Evolutionary conservation across 2,888 invertebrate species (phyloP), one percentile per base, ranked within the genome.

Genomic region (Caenorhabditis macrosperma): DNA sequence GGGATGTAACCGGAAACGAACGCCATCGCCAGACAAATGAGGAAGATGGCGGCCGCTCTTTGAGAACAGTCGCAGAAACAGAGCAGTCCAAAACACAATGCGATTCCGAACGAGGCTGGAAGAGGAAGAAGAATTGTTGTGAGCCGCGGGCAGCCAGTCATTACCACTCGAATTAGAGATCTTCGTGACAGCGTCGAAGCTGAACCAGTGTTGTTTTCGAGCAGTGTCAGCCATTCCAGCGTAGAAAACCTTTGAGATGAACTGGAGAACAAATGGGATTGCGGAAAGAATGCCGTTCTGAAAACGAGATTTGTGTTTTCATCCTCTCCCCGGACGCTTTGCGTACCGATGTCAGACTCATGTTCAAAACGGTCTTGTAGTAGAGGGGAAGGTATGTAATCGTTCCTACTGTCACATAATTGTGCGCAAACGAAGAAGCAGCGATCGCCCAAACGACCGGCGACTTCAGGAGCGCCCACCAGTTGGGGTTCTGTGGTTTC

Each of bases 251-350:
- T 90, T 90, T 1, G 90, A 89, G 15, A 89, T 35, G 20, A 90
- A 83, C 74, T 90, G 90, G 12, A 85, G 78, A 24, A 89, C 72
- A 69, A 90, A 90, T 6, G 90, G 90, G 55, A 90, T 54, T 10
- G 90, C 88, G 6, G 88, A 89, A 57, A 90, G 81, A n/a, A 90
- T 35, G 24, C 90, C 90, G 57, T 90, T 90, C 89, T 89, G 74
- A 64, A 79, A 83, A 22, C 5, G 33, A 26, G 4, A 26, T 17
- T 41, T 28, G 38, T 15, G 15, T 28, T 28, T 17, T 41, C 4
- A n/a, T 44, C 24, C 24, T 3, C 12, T 38, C 2, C 5, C 12
- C 3, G 15, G 38, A 38, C 15, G 38, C 3, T 38, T 9, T 41
- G 17, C 60, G 69, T 74, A 89, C 89, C 57, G 86, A 82, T 20